Evolutionary conservation across 2,797 vertebrate genomes (phyloP).

Genomic region (Geotrypetes seraphini): DNA sequence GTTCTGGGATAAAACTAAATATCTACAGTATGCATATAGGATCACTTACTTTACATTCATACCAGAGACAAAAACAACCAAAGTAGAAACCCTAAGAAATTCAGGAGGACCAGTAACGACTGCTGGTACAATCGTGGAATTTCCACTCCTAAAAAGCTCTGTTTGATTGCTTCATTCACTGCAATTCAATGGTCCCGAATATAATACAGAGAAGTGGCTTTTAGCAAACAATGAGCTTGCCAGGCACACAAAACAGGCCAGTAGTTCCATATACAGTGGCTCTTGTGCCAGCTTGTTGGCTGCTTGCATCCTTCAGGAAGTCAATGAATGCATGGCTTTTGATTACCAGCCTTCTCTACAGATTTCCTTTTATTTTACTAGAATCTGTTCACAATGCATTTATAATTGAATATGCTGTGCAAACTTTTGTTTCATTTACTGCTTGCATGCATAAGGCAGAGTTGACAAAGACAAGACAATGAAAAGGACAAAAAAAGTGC

Average conservation of each 20-base stretch:
- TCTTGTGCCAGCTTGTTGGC: background rate
- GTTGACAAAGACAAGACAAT: background rate
- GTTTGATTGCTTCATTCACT: constrained; percentile 15
- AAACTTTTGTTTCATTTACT: constrained; percentile 11
- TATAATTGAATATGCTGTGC: constrained; percentile 11
- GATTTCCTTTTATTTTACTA: constrained; percentile 11
- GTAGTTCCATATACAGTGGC: background rate
- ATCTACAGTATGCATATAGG: too few species aligned
- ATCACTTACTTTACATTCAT: too few species aligned
- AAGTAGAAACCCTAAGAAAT: background rate
- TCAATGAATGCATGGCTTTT: constrained; percentile 3
- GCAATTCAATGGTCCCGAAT: constrained; percentile 10
- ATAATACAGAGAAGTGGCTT: constrained; percentile 2
- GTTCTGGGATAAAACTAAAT: too few species aligned
- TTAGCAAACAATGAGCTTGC: constrained; percentile 15
- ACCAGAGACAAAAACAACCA: too few species aligned
- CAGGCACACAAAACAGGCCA: background rate
- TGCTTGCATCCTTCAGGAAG: constrained; percentile 13
- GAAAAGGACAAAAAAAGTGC: background rate
- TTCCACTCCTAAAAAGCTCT: constrained; percentile 1
- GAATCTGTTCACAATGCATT: constrained; percentile 12
- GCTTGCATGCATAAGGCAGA: too few species aligned
- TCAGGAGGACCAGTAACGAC: background rate
- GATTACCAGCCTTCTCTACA: constrained; percentile 8
- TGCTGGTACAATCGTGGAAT: background rate